phyloP scores from a whole-genome alignment of 2,797 vertebrate species.

The Ibycter americanus region DNA sequence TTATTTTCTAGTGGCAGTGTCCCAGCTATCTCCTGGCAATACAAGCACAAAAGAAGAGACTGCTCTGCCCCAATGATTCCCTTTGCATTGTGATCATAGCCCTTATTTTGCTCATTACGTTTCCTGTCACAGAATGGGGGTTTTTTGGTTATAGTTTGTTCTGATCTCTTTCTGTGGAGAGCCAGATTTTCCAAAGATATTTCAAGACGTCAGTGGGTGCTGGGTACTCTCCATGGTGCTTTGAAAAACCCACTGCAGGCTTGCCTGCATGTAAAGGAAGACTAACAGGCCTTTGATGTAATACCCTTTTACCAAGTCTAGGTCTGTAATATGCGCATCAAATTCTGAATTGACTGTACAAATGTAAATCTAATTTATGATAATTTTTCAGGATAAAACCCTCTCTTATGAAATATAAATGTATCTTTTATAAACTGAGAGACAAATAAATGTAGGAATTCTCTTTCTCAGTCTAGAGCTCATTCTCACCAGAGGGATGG shows the following conservation, averaged over 20 bases:
- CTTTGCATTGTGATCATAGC: neutral
- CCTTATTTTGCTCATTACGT: neutral
- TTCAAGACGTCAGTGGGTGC: neutral
- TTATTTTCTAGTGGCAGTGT: neutral
- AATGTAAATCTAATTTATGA: neutral
- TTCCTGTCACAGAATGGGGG: neutral
- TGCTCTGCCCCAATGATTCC: neutral
- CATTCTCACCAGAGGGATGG: slow-evolving; percentile 9
- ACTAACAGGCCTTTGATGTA: neutral
- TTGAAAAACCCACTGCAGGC: neutral
- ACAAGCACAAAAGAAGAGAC: neutral
- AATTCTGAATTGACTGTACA: neutral
- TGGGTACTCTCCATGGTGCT: neutral
- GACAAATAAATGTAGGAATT: slow-evolving; percentile 5
- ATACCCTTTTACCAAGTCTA: neutral
- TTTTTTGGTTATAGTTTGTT: neutral
- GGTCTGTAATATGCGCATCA: neutral
- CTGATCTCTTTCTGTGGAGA: neutral
- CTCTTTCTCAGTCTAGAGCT: neutral
- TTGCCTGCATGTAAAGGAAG: neutral
- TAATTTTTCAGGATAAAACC: neutral
- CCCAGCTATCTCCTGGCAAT: neutral
- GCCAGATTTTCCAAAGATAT: neutral
- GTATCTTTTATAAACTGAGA: neutral
- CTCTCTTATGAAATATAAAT: neutral